phyloP scores from a whole-genome alignment of 2,113 vertebrate species.

The Euleptes europaea region DNA sequence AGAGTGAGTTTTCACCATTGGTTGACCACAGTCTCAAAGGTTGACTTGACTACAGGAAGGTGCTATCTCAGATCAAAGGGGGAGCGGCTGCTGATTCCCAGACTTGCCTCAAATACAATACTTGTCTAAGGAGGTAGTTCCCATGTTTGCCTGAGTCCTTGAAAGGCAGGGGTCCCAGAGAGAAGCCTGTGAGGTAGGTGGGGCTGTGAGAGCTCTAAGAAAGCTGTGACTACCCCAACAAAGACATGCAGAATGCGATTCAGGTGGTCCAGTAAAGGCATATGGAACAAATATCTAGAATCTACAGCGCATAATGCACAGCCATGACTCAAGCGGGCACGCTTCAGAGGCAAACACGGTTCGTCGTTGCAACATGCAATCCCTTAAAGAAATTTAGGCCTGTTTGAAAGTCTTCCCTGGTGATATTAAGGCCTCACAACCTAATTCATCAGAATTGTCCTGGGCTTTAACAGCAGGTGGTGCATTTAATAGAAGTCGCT shows the following conservation, averaged over 20 bases:
- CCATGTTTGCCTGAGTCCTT: not conserved
- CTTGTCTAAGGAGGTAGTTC: not conserved
- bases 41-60: not conserved
- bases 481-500: not conserved
- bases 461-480: slow-evolving; percentile 14
- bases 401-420: slow-evolving; percentile 26
- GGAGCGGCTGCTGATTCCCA: not conserved
- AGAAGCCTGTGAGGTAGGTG: too few relatives aligned
- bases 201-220: too few relatives aligned
- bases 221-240: too few relatives aligned
- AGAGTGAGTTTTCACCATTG: not conserved
- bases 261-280: not conserved
- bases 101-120: not conserved
- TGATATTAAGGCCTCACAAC: slow-evolving; percentile 5
- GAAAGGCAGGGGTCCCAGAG: not conserved
- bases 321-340: slow-evolving; percentile 3
- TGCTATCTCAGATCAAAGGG: not conserved
- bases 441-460: slow-evolving; percentile 31
- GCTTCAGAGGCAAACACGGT: slow-evolving; percentile 16
- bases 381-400: slow-evolving; percentile 12
- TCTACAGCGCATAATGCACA: not conserved
- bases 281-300: slow-evolving; percentile 21
- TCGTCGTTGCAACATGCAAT: slow-evolving; percentile 24
- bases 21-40: not conserved
- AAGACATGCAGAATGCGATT: not conserved